Percentiles rank a stretch among this genome's conserved stretches.
These are phyloP conservation scores for Dinoponera quadriceps DNA, from an alignment of 1,140 invertebrate species.

Conservation along the genomic window DNA sequence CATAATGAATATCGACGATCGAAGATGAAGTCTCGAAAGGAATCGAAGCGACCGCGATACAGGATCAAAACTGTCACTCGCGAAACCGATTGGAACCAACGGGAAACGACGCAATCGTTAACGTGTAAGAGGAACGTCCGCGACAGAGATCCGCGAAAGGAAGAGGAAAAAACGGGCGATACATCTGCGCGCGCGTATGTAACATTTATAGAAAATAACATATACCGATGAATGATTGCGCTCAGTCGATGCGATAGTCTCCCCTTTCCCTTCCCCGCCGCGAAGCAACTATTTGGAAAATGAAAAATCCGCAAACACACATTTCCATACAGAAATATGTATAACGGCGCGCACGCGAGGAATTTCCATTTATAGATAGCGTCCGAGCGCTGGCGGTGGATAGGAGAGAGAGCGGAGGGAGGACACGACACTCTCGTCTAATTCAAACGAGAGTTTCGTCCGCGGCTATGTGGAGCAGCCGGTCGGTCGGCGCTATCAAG, in stretches of 20 bases:
- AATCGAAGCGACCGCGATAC: too few species aligned
- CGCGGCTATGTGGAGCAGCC: slow-evolving; percentile 68
- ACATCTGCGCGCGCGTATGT: not conserved
- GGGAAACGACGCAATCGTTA: not conserved
- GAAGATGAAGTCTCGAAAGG: not conserved
- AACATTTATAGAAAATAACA: slow-evolving; percentile 21
- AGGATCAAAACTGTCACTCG: not conserved
- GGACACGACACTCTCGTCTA: slow-evolving; percentile 57
- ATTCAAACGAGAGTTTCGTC: slow-evolving; percentile 62
- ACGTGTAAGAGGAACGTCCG: not conserved
- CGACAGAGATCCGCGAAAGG: not conserved
- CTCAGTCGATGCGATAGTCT: not conserved
- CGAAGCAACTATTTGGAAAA: not conserved
- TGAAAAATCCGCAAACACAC: slow-evolving; percentile 18
- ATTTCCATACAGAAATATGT: not conserved
- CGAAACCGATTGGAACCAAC: not conserved
- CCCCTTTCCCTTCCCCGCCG: too few species aligned
- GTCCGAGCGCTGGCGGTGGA: not conserved
- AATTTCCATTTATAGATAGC: slow-evolving; percentile 46
- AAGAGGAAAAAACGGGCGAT: not conserved
- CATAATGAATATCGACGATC: not conserved
- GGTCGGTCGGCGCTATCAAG: slow-evolving; percentile 71
- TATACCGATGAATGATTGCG: not conserved
- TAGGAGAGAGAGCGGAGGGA: not conserved
- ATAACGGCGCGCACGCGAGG: not conserved